Evolutionary conservation across 23 tunicate genomes (phyloP).

Genomic region (Aplidium turbinatum): DNA sequence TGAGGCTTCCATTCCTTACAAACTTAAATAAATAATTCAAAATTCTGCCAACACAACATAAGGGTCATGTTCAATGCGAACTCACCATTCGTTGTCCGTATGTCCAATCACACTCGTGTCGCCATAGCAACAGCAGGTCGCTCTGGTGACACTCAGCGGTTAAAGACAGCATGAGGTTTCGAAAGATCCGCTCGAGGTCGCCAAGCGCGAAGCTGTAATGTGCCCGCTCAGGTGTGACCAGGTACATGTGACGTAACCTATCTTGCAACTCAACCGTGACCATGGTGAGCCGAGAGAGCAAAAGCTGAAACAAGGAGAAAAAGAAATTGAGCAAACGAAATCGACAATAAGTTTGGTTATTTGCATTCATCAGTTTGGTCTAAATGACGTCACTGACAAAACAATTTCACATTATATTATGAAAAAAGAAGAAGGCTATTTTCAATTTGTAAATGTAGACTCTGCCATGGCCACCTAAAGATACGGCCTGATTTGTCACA

Average conservation of each 20-base stretch:
- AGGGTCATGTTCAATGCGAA: slow-evolving; percentile 1
- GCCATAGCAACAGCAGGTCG: slow-evolving; percentile 84
- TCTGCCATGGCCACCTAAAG: no score
- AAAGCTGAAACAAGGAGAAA: slow-evolving; percentile 40
- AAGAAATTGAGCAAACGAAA: background rate
- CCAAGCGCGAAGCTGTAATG: slow-evolving; percentile 78
- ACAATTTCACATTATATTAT: no score
- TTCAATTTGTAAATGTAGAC: no score
- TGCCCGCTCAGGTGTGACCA: slow-evolving; percentile 65
- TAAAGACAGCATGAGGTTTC: slow-evolving; percentile 67
- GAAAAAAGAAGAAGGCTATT: no score
- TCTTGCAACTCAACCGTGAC: slow-evolving; percentile 86
- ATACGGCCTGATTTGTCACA: no score
- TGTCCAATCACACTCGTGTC: slow-evolving; percentile 96
- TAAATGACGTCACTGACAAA: no score
- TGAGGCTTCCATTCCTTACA: no score
- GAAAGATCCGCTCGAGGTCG: slow-evolving; percentile 88
- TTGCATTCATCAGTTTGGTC: no score
- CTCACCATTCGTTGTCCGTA: slow-evolving; percentile 81
- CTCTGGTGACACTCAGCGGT: slow-evolving; percentile 55
- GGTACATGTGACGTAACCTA: slow-evolving; percentile 78
- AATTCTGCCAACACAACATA: no score
- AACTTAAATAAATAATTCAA: no score
- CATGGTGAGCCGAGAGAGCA: slow-evolving; percentile 61
- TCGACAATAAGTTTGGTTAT: no score